Conservation (phyloP, 1,140 invertebrate genomes). For the Pseudobourletiella spinata region DNA sequence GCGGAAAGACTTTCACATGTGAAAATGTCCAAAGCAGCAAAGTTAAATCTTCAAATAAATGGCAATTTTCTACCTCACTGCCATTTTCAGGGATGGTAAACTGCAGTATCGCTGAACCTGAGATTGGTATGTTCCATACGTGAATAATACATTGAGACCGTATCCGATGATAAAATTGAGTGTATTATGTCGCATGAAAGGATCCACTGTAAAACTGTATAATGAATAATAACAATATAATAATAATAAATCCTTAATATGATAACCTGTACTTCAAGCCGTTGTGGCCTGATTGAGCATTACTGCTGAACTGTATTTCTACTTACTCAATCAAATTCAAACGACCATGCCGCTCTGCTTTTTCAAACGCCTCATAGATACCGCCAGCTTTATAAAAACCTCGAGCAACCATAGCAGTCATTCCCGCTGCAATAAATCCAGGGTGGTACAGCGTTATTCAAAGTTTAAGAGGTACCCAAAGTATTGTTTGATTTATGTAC, state of each 20-base stretch:
- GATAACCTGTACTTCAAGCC: neutral
- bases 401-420: slow-evolving; percentile 26
- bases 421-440: slow-evolving; percentile 29
- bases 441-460: slow-evolving; percentile 30
- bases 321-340: slow-evolving; percentile 24
- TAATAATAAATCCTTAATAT: neutral
- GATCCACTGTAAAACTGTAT: slow-evolving; percentile 42
- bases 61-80: slow-evolving; percentile 16
- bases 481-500: too few relatives aligned
- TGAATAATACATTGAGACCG: slow-evolving; percentile 44
- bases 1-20: neutral
- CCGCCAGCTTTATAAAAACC: slow-evolving; percentile 20
- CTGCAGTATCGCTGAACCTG: slow-evolving; percentile 45
- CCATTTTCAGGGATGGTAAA: slow-evolving; percentile 19
- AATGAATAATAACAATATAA: neutral
- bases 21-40: too few relatives aligned
- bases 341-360: slow-evolving; percentile 14
- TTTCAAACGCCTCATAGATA: neutral
- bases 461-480: too few relatives aligned
- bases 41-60: too few relatives aligned
- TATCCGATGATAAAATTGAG: slow-evolving; percentile 46
- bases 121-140: slow-evolving; percentile 48
- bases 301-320: neutral
- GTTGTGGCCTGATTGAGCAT: neutral
- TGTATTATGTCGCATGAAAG: slow-evolving; percentile 44